Evolutionary conservation across 2,888 invertebrate genomes (phyloP).

Genomic region (Cancer borealis): DNA sequence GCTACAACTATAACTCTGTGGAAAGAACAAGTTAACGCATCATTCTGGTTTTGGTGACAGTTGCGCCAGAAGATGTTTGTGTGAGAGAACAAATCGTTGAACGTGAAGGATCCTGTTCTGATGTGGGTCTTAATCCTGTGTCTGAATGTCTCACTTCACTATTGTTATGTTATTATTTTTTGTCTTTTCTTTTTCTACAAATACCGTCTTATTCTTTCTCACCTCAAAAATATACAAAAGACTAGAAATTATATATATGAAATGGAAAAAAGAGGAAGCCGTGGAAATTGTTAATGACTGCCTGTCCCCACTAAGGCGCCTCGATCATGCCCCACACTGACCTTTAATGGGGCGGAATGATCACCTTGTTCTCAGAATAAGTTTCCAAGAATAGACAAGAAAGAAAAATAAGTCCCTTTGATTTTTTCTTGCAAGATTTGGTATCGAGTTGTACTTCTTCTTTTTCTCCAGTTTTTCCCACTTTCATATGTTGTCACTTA

Average conservation of each 20-base stretch:
- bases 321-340: neutral
- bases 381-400: neutral
- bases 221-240: neutral
- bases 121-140: neutral
- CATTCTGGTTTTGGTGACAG: neutral
- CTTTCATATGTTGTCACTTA: too few relatives aligned
- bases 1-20: neutral
- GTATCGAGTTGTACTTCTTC: too few relatives aligned
- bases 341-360: neutral
- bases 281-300: neutral
- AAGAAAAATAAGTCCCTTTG: neutral
- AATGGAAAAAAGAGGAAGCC: neutral
- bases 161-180: neutral
- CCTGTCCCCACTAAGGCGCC: neutral
- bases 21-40: neutral
- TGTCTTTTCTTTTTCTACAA: neutral
- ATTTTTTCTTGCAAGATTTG: too few relatives aligned
- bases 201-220: neutral
- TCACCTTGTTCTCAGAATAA: neutral
- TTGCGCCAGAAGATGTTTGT: neutral
- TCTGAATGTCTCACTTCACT: neutral
- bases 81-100: neutral
- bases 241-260: neutral
- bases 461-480: too few relatives aligned
- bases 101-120: neutral